Base-by-base conservation (phyloP, 2,113 vertebrate genomes). In the Pandion haliaetus region DNA sequence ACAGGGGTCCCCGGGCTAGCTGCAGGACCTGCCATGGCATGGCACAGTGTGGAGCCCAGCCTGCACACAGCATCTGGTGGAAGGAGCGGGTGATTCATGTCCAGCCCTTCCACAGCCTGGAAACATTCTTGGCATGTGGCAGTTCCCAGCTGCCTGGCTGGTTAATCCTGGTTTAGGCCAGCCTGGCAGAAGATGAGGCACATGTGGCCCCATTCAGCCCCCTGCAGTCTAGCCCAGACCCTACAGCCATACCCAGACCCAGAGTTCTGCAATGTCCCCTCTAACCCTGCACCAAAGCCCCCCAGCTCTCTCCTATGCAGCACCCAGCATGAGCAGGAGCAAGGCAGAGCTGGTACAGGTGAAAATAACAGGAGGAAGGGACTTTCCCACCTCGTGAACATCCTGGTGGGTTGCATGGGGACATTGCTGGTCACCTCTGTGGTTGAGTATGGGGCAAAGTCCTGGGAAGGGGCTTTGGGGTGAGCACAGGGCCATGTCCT, bases 61-160 rank as follows among this genome's bases (percentile, higher is more conserved):
- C 96, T 97, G 96, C 76, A 92, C 19, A 2, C 82, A 79, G 94
- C 7, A 2, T 94, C 97, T 98, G 97, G 97, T 90, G 47, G 49
- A 90, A 90, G 19, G 62, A 79, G 65, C 0, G 36, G 12, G 50
- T 98, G 98, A 98, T 97, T 98, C 98, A 98, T 95, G 94, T 95
- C 95, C 90, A 95, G 95, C 78, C 95, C 13, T 92, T 94, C 96
- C 94, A 91, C 82, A 93, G 90, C 73, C 95, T 97, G 95, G 93
- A 83, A 96, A 95, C 79, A 95, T 97, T 97, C 96, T 96, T 98
- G 98, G 93, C 84, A 17, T 16, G 54, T 89, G 77, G 91, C 77
- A 95, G 83, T 50, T 94, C 83, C 72, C 55, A 50, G 97, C 96
- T 4, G 3, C 7, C 67, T 76, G 4, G 4, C 52, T 82, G 20